Base-by-base conservation (phyloP, 2,888 invertebrate genomes). In the Boloria euphrosyne region DNA sequence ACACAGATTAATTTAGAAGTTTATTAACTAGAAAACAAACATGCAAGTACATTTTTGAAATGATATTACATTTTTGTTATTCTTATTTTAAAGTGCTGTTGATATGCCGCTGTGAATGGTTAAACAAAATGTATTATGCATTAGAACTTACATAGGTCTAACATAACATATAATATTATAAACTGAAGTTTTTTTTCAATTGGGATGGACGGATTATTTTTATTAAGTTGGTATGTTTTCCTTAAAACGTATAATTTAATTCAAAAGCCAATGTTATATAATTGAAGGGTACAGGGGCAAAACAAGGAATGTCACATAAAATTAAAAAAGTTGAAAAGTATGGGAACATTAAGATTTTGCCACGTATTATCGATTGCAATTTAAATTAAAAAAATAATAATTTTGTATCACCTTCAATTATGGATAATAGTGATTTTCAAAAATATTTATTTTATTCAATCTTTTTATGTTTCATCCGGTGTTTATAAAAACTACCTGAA, bases 41-140 rank as follows among this genome's bases (percentile, higher is more conserved):
- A 90, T 89, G 90, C 90, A 87, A 86, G 80, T 90, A 91, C 89
- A 89, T 87, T 87, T 87, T 76, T 77, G 76, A 74, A 84, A 88
- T 84, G 83, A 80, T 85, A 76, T 79, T 80, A 85, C 82, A 82
- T 78, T 79, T 63, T 79, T 77, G 79, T 81, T 85, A 84, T 78
- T 78, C 70, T 63, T 70, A 70, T 55, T 43, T 77, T 78, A 75
- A 68, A 75, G 88, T 89, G 90, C 87, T 75, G 71, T 80, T 81
- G 80, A 85, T 85, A 87, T 84, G 85, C 86, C 80, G 87, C 83
- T 76, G 86, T 89, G 88, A 81, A 80, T 76, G 77, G 80, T 85
- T 89, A 85, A 82, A 80, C 81, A 83, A 81, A 78, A 79, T 76
- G 70, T 74, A 72, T 75, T 73, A 79, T 66, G 17, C 49, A 78